A percentile compares a stretch with the other conserved stretches of the same genome.
phyloP scores from a whole-genome alignment of 2,797 vertebrate genomes.

The Carcharodon carcharias region DNA sequence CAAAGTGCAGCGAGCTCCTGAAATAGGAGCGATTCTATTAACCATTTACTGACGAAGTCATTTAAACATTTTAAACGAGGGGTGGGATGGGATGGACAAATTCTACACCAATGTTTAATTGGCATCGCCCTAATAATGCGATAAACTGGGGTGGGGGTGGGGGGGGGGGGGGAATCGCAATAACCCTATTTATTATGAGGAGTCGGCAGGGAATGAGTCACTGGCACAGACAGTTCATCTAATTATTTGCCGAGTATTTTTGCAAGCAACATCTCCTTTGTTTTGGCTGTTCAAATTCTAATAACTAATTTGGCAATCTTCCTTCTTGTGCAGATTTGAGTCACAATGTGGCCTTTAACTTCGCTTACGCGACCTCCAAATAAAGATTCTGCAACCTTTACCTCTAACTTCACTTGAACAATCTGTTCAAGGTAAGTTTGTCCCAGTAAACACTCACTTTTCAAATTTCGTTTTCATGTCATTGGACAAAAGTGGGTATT shows the following conservation, averaged over 20 bases:
- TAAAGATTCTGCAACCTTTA: neutral
- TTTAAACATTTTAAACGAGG: neutral
- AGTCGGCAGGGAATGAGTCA: neutral
- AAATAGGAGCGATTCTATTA: neutral
- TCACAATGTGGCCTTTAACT: neutral
- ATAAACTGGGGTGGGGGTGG: neutral
- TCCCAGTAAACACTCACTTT: neutral
- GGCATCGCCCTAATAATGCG: neutral
- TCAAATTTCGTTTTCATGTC: neutral
- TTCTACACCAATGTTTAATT: neutral
- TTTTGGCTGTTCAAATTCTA: neutral
- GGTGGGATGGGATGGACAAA: neutral
- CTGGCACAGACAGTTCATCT: neutral
- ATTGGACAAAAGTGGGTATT: neutral
- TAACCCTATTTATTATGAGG: neutral
- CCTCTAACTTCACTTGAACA: neutral
- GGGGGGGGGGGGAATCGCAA: neutral
- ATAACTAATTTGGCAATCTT: neutral
- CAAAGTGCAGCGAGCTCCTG: neutral
- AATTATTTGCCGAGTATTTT: neutral
- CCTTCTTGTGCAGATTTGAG: neutral
- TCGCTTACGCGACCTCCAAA: neutral
- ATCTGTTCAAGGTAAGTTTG: neutral
- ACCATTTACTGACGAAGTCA: neutral
- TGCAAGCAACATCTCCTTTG: neutral